These are phyloP conservation scores for Petrolisthes manimaculis DNA, from an alignment of 2,888 invertebrate species.

Conservation along the genomic window DNA sequence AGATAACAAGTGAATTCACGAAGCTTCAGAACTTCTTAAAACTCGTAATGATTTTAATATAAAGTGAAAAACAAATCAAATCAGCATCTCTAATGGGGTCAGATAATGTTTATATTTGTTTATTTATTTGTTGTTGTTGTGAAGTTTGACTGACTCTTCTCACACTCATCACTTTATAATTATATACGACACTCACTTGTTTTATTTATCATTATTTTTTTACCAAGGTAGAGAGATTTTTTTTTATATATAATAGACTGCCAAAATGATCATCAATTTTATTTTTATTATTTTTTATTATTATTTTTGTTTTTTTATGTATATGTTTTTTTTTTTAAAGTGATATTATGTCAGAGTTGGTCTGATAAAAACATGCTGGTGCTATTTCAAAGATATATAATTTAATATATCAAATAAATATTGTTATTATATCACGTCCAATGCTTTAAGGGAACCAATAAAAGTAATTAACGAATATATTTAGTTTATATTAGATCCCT, in stretches of 20 bases:
- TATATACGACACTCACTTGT: too few relatives aligned
- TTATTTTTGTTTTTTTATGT: background rate
- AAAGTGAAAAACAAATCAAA: too few relatives aligned
- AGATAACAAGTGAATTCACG: too few relatives aligned
- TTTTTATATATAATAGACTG: background rate
- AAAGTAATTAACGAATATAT: background rate
- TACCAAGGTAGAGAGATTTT: background rate
- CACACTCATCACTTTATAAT: too few relatives aligned
- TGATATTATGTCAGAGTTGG: background rate
- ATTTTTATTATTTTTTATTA: background rate
- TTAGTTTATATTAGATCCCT: too few relatives aligned
- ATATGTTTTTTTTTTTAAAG: background rate
- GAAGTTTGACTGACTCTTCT: too few relatives aligned
- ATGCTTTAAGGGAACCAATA: slow-evolving; percentile 5
- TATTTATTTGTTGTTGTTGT: too few relatives aligned
- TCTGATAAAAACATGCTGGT: background rate
- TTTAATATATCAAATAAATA: slow-evolving; percentile 2
- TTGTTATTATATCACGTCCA: slow-evolving; percentile 7
- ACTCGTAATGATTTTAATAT: too few relatives aligned
- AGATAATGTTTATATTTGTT: too few relatives aligned
- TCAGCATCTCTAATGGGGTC: too few relatives aligned
- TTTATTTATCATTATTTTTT: background rate
- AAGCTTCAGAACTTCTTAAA: too few relatives aligned
- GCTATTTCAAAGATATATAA: background rate
- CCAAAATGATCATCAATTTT: background rate